Evolutionary conservation across 2,797 vertebrate species (phyloP).

Genomic region (Epinephelus malabaricus): DNA sequence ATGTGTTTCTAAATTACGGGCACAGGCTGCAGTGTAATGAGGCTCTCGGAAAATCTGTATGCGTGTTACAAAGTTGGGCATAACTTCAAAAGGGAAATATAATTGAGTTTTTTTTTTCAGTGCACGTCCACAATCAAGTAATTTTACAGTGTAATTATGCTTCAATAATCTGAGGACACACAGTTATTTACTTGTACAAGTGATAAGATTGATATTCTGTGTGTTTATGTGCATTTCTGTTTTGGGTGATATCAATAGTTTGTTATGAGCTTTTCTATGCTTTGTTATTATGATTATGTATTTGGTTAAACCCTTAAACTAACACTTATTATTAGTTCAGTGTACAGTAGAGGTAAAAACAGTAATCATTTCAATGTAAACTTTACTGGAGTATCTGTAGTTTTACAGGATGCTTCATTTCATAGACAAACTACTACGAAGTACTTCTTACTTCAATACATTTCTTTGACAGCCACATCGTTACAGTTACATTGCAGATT

Average conservation of each 20-base stretch:
- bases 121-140: neutral
- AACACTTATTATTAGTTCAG: neutral
- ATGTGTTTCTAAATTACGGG: conserved; percentile 10
- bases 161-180: neutral
- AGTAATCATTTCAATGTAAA: too few relatives aligned
- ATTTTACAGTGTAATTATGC: neutral
- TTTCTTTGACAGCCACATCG: too few relatives aligned
- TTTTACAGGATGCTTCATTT: too few relatives aligned
- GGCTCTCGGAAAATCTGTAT: neutral
- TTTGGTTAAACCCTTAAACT: neutral
- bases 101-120: neutral
- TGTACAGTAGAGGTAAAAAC: too few relatives aligned
- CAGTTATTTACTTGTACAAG: neutral
- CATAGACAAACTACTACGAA: too few relatives aligned
- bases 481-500: too few relatives aligned
- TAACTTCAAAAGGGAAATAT: neutral
- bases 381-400: too few relatives aligned
- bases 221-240: neutral
- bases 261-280: neutral
- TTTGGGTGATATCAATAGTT: neutral
- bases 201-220: neutral
- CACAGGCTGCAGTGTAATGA: neutral
- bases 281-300: neutral
- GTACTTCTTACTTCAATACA: too few relatives aligned
- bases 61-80: neutral